phyloP scores from a whole-genome alignment of 2,797 vertebrate species.

The Eupleurogrammus muticus region DNA sequence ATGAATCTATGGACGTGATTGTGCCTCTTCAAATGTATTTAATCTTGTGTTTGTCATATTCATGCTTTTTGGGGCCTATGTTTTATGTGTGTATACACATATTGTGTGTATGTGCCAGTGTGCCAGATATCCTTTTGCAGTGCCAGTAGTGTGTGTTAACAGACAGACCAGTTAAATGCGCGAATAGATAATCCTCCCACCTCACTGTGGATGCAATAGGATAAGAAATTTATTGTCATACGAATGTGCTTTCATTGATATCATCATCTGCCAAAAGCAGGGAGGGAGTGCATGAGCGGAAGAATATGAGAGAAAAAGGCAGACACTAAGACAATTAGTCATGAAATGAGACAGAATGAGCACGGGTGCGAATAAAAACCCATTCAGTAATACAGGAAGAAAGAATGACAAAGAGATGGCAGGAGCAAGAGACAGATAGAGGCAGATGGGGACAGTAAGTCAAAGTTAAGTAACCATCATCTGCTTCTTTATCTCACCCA shows the following conservation, averaged over 20 bases:
- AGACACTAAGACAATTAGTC: conserved; percentile 62
- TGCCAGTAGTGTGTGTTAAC: conserved; percentile 49
- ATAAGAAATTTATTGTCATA: conserved; percentile 67
- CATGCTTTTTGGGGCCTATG: not conserved
- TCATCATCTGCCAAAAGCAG: conserved; percentile 62
- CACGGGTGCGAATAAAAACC: conserved; percentile 46
- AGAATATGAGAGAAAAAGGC: conserved; percentile 32
- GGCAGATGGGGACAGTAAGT: conserved; percentile 80
- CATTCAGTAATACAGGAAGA: conserved; percentile 56
- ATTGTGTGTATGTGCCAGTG: conserved; percentile 20
- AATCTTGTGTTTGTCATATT: conserved; percentile 12
- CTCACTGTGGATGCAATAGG: conserved; percentile 57
- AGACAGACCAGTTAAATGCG: conserved; percentile 52
- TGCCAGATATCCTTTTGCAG: conserved; percentile 59
- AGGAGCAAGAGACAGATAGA: conserved; percentile 72
- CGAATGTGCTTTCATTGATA: conserved; percentile 61
- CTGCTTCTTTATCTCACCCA: conserved; percentile 80
- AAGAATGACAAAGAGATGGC: conserved; percentile 68
- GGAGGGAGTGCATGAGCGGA: not conserved
- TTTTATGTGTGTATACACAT: not conserved
- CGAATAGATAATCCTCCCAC: conserved; percentile 65
- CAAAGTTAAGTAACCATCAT: conserved; percentile 82
- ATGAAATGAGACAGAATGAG: conserved; percentile 57
- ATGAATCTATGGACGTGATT: conserved; percentile 14
- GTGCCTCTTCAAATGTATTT: conserved; percentile 17